Evolutionary conservation across 2,113 vertebrate genomes (phyloP), one percentile per base, ranked within the genome.

Genomic region (Ranitomeya imitator): DNA sequence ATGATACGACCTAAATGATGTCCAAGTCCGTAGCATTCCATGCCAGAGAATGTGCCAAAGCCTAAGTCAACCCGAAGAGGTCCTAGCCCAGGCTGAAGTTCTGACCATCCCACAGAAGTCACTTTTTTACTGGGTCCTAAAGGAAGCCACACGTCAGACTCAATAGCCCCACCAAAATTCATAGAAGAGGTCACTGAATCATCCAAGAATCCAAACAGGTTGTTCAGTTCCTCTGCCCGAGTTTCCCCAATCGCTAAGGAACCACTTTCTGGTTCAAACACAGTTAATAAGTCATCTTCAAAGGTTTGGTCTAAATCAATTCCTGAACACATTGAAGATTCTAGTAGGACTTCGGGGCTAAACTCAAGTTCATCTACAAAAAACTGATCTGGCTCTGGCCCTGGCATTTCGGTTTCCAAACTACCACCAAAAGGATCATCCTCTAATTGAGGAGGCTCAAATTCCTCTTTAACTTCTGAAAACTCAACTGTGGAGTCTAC

Each of bases 1-100:
- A 88, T 88, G 23, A 81, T 61, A 14, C 57, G 71, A 26, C 81
- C 82, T 57, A 89, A 65, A 57, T 73, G 69, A 55, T 67, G 37
- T 19, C 80, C 80, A 78, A 77, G 77, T 19, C 61, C 82, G 79
- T 79, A 79, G 26, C 81, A 85, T 15, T 89, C 87, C 26, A 89
- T 79, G 19, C 81, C 87, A 23, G 87, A 83, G 59, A 84, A 89
- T 7, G 51, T 54, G 16, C n/a, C 80, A 88, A 76, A 84, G 51
- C 80, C 80, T 18, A 88, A 31, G 59, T 79, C 73, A 79, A 79
- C 37, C 18, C 59, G 52, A 55, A 89, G 54, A 57, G 73, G 11
- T 52, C 31, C 45, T 51, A 23, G 69, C 60, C 19, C 45, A 57
- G 45, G 9, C 14, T 79, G 73, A 69, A 67, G 8, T 12, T 85